Percentiles rank a stretch among this genome's conserved stretches.
Conservation (phyloP, 2,888 invertebrate genomes). For the Drosophila sordidapex region DNA sequence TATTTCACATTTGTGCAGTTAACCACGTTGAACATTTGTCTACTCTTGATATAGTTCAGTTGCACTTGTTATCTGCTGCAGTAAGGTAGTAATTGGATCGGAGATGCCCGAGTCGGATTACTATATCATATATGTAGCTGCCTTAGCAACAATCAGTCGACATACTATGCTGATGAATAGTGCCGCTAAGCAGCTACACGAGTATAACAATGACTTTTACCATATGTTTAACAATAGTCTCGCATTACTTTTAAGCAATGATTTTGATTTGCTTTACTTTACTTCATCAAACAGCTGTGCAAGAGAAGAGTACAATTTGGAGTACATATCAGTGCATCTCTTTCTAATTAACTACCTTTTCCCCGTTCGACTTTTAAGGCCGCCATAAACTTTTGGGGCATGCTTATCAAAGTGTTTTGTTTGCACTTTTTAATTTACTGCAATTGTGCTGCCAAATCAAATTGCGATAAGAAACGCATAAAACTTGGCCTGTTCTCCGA, state of each 20-base stretch:
- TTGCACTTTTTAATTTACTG: constrained; percentile 82
- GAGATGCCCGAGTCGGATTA: not conserved
- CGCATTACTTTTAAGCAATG: not conserved
- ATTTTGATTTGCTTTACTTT: not conserved
- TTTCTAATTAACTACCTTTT: constrained; percentile 50
- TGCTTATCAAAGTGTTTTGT: constrained; percentile 78
- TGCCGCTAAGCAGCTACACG: not conserved
- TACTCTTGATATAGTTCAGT: too few relatives aligned
- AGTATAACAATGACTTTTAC: not conserved
- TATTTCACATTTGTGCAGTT: not conserved
- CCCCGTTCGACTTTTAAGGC: constrained; percentile 40
- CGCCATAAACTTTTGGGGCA: constrained; percentile 68
- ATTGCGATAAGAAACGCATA: constrained; percentile 69
- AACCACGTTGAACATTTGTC: too few relatives aligned
- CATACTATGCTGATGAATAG: not conserved
- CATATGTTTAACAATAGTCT: not conserved
- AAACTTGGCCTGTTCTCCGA: constrained; percentile 45
- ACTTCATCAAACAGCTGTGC: not conserved
- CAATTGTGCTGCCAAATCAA: constrained; percentile 79
- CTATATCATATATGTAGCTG: not conserved
- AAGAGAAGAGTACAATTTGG: not conserved
- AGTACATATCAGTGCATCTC: constrained; percentile 32
- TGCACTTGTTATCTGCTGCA: too few relatives aligned
- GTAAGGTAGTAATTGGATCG: too few relatives aligned
- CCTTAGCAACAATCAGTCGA: not conserved